phyloP scores from a whole-genome alignment of 2,113 vertebrate genomes.

The Falcunculus frontatus region DNA sequence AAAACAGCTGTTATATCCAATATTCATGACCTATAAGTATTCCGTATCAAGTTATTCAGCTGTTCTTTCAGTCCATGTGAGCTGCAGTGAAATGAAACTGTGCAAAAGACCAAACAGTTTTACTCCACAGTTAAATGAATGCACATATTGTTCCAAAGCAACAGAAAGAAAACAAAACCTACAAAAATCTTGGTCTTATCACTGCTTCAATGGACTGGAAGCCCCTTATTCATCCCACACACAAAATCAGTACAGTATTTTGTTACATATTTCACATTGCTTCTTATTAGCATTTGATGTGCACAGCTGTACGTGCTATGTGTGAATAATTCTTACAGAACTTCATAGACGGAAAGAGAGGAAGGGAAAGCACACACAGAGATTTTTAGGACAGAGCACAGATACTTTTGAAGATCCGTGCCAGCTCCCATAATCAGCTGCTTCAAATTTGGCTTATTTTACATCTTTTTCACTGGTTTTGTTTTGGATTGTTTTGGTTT shows the following conservation, averaged over 20 bases:
- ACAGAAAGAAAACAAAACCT: background rate
- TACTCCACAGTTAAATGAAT: conserved; percentile 15
- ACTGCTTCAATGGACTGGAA: conserved; percentile 41
- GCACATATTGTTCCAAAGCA: background rate
- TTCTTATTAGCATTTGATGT: background rate
- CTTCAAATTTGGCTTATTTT: background rate
- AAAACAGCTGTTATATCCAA: conserved; percentile 71
- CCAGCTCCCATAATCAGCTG: background rate
- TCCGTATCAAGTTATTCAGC: conserved; percentile 71
- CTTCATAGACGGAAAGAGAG: background rate
- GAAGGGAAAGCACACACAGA: background rate
- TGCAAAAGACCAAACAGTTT: conserved; percentile 34
- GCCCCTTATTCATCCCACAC: background rate
- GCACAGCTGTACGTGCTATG: background rate
- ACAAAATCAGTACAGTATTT: background rate
- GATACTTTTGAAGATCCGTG: background rate
- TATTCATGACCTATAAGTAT: conserved; percentile 65
- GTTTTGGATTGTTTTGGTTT: background rate
- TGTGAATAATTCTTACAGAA: background rate
- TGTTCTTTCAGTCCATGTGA: conserved; percentile 57
- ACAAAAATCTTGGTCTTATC: conserved; percentile 47
- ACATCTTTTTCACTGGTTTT: background rate
- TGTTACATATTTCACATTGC: background rate
- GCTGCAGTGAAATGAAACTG: conserved; percentile 47
- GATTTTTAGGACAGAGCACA: background rate